Evolutionary conservation across 2,797 vertebrate genomes (phyloP), one percentile per base, ranked within the genome.

Genomic region (Bradypodion pumilum): DNA sequence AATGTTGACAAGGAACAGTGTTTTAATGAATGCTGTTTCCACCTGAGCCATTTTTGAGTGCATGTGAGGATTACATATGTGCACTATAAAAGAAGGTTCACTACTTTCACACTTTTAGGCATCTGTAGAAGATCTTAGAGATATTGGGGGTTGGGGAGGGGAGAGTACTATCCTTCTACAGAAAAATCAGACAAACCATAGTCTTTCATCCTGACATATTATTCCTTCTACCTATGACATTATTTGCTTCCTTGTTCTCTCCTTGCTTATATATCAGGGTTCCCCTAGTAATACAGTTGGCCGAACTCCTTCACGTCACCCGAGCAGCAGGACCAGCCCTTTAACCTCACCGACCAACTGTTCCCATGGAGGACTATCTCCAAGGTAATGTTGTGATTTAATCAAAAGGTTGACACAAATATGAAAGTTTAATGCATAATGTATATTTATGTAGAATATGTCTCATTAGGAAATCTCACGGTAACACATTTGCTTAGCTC

Each of bases 341-440:
- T 96, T 99, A 86, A 99, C 98, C 79, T 99, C 98, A 52, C 98
- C 98, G 3, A 99, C 98, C 80, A 99, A 99, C 95, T 99, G 98
- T 87, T 99, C 98, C 90, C 98, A 99, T 5, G 97, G 98, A 44
- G 98, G 98, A 77, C 95, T 99, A 60, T 99, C 98, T 87, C 98
- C 98, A 83, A 99, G 98, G 98, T 99, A 98, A 96, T 84, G 83
- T 73, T 44, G 78, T 78, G 83, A 82, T 32, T 85, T 93, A 84
- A 91, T 90, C 91, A 86, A 91, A 91, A 27, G 74, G 82, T 82
- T 91, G 88, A 81, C 68, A 91, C 85, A 70, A 87, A 88, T 68
- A n/a, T 73, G 73, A 7, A 83, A 72, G 59, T 56, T 91, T 93
- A 91, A 87, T 78, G 70, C 86, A 86, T 83, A 0, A 0, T 80